phyloP scores from a whole-genome alignment of 92 coral and sea anemone species.

The Porites rus region DNA sequence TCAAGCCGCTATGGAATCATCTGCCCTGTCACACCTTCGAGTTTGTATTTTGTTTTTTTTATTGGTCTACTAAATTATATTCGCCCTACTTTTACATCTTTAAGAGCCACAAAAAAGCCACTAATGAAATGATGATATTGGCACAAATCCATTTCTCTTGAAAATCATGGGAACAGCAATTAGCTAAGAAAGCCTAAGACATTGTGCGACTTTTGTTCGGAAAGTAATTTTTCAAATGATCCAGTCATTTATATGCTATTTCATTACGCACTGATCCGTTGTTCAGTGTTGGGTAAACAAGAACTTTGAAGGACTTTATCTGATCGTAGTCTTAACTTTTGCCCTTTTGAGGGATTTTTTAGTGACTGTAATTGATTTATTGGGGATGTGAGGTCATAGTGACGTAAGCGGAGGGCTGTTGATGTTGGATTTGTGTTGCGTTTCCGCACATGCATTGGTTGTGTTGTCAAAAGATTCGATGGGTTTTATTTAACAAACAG shows the following conservation, averaged over 20 bases:
- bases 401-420: slow-evolving; percentile 30
- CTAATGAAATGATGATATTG: too few relatives aligned
- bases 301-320: not conserved
- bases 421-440: slow-evolving; percentile 15
- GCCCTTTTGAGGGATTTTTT: not conserved
- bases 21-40: too few relatives aligned
- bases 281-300: not conserved
- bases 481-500: not conserved
- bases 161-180: too few relatives aligned
- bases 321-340: not conserved
- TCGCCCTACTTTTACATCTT: too few relatives aligned
- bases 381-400: slow-evolving; percentile 52
- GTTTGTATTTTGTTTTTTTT: too few relatives aligned
- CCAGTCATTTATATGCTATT: not conserved
- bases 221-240: not conserved
- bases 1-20: too few relatives aligned
- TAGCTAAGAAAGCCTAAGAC: too few relatives aligned
- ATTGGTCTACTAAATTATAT: too few relatives aligned
- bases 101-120: too few relatives aligned
- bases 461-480: not conserved
- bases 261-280: not conserved
- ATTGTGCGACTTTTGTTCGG: not conserved
- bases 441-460: not conserved
- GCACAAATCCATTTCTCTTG: too few relatives aligned
- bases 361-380: slow-evolving; percentile 1